These are phyloP conservation scores for Anoplopoma fimbria DNA, from an alignment of 2,113 vertebrate species.

Conservation along the genomic window DNA sequence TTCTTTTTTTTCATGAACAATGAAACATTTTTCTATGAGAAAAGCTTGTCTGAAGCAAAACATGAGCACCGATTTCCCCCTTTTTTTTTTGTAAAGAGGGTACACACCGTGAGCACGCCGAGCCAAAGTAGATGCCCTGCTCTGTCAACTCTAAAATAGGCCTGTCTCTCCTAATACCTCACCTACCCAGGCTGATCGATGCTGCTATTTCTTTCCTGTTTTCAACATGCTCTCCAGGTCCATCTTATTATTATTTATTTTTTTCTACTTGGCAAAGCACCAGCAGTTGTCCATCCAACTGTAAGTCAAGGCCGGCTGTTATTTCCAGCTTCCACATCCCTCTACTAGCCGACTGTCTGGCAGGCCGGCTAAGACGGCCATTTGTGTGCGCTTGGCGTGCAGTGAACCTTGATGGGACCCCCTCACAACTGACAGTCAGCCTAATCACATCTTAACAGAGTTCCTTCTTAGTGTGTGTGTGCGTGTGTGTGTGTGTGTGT, in stretches of 20 bases:
- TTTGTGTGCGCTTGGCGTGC: constrained; percentile 62
- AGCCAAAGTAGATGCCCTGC: constrained; percentile 55
- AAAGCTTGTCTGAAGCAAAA: constrained; percentile 21
- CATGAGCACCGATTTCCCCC: constrained; percentile 6
- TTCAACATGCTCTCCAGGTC: constrained; percentile 55
- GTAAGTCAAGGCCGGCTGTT: constrained; percentile 62
- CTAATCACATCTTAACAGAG: constrained; percentile 80
- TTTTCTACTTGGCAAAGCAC: constrained; percentile 46
- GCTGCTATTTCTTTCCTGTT: constrained; percentile 69
- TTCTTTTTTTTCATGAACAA: constrained; percentile 12
- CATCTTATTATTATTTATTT: constrained; percentile 34
- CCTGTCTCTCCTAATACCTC: constrained; percentile 67
- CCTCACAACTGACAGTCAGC: constrained; percentile 75
- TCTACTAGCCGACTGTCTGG: constrained; percentile 57
- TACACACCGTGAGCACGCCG: constrained; percentile 46
- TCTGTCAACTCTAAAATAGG: constrained; percentile 72
- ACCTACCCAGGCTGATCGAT: constrained; percentile 67
- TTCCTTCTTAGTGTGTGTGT: constrained; percentile 49
- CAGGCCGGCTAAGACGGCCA: constrained; percentile 49
- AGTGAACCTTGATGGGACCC: constrained; percentile 71
- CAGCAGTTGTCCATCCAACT: constrained; percentile 43
- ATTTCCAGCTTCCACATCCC: constrained; percentile 66
- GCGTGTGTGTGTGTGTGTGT: constrained; percentile 35
- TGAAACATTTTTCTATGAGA: constrained; percentile 11
- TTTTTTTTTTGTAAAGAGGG: constrained; percentile 9